Evolutionary conservation across 1,140 invertebrate species (phyloP).

Genomic region (Papilio dardanus): DNA sequence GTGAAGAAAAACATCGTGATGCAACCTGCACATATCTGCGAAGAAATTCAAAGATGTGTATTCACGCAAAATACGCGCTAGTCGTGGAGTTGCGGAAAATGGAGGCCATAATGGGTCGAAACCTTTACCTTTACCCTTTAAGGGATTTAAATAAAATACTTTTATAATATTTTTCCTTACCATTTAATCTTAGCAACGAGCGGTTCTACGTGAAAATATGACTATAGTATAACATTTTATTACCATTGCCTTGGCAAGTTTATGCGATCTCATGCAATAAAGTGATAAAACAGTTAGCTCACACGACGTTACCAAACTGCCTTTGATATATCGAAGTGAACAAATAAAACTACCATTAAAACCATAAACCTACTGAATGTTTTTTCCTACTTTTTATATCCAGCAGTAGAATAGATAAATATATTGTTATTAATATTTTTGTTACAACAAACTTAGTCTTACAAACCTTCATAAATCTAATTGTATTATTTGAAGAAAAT

Average conservation of each 20-base stretch:
- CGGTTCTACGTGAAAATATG: constrained; percentile 47
- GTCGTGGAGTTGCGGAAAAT: no score
- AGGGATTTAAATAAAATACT: not conserved
- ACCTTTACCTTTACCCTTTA: no score
- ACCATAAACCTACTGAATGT: constrained; percentile 68
- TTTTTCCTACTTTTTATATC: constrained; percentile 64
- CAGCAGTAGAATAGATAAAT: constrained; percentile 3
- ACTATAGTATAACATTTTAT: constrained; percentile 70
- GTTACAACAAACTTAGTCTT: not conserved
- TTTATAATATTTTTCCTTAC: constrained; percentile 18
- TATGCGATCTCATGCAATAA: constrained; percentile 79
- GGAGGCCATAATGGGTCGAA: no score
- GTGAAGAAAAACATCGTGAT: no score
- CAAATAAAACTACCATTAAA: constrained; percentile 77
- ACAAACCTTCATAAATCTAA: not conserved
- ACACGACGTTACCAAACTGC: constrained; percentile 65
- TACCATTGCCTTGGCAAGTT: constrained; percentile 66
- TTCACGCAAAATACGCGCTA: no score
- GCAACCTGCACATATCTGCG: no score
- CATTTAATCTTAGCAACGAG: constrained; percentile 28
- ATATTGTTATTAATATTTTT: constrained; percentile 19
- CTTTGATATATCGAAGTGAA: constrained; percentile 71
- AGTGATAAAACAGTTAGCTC: constrained; percentile 81
- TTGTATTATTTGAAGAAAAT: no score
- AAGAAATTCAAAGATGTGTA: no score